Base-by-base conservation (phyloP, 2,888 invertebrate genomes). In the Taphrorychus bicolor region DNA sequence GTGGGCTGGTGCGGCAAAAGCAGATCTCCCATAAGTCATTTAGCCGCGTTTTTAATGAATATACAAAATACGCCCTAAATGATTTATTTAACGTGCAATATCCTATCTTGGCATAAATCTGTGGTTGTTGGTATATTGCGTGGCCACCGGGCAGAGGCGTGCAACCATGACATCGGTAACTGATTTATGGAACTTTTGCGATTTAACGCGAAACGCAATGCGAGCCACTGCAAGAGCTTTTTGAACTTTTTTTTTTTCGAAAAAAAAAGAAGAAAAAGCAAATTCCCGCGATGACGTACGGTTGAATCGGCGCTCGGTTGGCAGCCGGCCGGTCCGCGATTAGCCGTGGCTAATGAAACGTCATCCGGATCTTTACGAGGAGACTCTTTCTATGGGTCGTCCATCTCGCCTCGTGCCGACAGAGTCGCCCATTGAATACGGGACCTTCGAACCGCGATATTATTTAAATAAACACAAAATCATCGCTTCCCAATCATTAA, bases 1-100 rank as follows among this genome's bases (percentile, higher is more conserved):
- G n/a, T n/a, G 7, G 24, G 32, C 32, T 11, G 7, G 7, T 32
- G 11, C 32, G 32, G 32, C 32, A 19, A 48, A 48, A 19, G 11
- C 48, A 52, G 16, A 3, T 19, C 21, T 22, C 14, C 59, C 68
- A 67, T 69, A 71, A 71, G 58, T 63, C 71, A 60, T 69, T 64
- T 63, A 63, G 62, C 53, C 53, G 53, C 56, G 62, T 70, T 70
- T 71, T 70, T 66, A 72, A 72, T 72, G 71, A 73, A 75, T 72
- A 71, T 67, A 74, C 73, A 72, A 74, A 18, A 54, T 54, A 62
- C 52, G 40, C 45, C 69, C 61, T 69, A 71, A 65, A 40, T 70
- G 70, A 70, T 70, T 70, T 70, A 70, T 70, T 70, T 66, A 65
- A 65, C 70, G 24, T 48, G 70, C 60, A 70, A 65, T 70, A 70